Evolutionary conservation across 2,797 vertebrate species (phyloP), one percentile per base, ranked within the genome.

Genomic region (Lacerta viridis): DNA sequence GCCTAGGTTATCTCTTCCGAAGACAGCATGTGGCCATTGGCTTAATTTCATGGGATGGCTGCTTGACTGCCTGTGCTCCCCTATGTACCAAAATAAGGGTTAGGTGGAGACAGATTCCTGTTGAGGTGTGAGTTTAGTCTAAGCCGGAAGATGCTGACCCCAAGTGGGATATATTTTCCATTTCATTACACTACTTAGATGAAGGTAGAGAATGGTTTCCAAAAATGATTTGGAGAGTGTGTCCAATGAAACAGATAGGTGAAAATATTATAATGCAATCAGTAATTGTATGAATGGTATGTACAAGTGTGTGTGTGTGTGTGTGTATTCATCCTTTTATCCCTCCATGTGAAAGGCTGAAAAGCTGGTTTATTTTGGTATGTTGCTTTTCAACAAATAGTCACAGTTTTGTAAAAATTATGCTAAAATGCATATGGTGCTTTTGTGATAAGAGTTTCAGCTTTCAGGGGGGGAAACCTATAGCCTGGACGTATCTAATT

Each of bases 381-480:
- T 83, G 75, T 50, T 84, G 4, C 80, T 88, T 83, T 74, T 17
- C 91, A 92, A 89, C 85, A 89, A 91, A 71, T 69, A 86, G 89
- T 90, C 81, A 86, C 61, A 89, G 92, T 74, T 93, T 78, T 89
- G 90, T 75, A 88, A 92, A 55, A 94, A 93, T 88, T 91, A 87
- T 92, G 84, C 89, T 88, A 41, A 90, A 90, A 91, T 85, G 76
- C 71, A 29, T 7, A n/a, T 72, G 90, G 92, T 74, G 50, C 89
- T 94, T 92, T 93, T 90, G 88, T 90, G 90, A 88, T 92, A 94
- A 93, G 88, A 15, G 76, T 39, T 78, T 15, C n/a, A 2, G 23
- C 64, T 77, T 2, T 81, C 86, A 82, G 90, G 72, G 89, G 78
- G 89, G 87, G 84, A 69, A 29, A 83, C 75, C 33, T 15, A 50